Evolutionary conservation across 1,140 invertebrate genomes (phyloP).

Genomic region (Pogonognathellus flavescens): DNA sequence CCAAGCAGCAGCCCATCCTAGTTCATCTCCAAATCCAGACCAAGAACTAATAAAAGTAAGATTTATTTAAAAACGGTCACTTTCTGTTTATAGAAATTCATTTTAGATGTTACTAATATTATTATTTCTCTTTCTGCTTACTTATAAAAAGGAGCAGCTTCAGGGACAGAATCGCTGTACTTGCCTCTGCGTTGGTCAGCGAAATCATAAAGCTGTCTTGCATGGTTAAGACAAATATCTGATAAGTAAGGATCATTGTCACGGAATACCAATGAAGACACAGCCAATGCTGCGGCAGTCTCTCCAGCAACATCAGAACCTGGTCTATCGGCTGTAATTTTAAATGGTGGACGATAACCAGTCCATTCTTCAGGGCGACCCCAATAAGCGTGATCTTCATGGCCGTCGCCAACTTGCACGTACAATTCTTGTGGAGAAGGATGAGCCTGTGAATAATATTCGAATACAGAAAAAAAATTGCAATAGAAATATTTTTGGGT

Average conservation of each 20-base stretch:
- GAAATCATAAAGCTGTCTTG: constrained; percentile 70
- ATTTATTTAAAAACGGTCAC: neutral
- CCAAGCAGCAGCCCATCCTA: constrained; percentile 77
- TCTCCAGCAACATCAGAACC: constrained; percentile 71
- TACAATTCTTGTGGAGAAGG: constrained; percentile 68
- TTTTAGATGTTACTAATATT: neutral
- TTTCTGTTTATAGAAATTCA: neutral
- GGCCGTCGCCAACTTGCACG: constrained; percentile 75
- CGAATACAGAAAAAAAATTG: too few relatives aligned
- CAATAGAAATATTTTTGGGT: too few relatives aligned
- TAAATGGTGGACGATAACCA: constrained; percentile 69
- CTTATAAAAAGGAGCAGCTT: constrained; percentile 65
- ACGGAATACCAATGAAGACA: constrained; percentile 69
- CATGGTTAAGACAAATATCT: constrained; percentile 67
- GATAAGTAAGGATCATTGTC: constrained; percentile 68
- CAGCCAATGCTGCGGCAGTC: constrained; percentile 72
- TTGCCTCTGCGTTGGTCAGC: constrained; percentile 69
- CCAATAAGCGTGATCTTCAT: constrained; percentile 74
- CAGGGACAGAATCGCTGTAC: constrained; percentile 69
- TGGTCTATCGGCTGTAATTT: constrained; percentile 66
- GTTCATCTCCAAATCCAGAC: constrained; percentile 74
- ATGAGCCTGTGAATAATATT: constrained; percentile 53
- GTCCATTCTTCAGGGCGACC: constrained; percentile 70
- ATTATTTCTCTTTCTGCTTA: neutral
- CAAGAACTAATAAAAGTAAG: constrained; percentile 62